These are phyloP conservation scores for Lerema accius DNA, from an alignment of 1,140 invertebrate species.

Conservation along the genomic window DNA sequence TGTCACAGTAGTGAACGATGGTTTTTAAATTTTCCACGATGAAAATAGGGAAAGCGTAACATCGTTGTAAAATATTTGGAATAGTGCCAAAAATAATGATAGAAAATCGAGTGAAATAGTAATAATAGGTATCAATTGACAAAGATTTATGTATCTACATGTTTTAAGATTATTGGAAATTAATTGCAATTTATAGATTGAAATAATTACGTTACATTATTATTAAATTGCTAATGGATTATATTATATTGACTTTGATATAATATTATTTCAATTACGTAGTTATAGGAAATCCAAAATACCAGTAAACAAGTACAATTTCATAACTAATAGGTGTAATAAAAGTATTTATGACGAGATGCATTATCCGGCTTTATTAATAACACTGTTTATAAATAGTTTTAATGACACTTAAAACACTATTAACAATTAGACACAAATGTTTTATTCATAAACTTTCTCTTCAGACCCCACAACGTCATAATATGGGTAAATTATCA, in stretches of 20 bases:
- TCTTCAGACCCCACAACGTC: conserved; percentile 36
- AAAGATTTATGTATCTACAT: conserved; percentile 36
- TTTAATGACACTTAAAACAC: background rate
- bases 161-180: conserved; percentile 44
- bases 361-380: too few species aligned
- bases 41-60: conserved; percentile 81
- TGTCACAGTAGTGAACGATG: conserved; percentile 79
- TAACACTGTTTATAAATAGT: too few species aligned
- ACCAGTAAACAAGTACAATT: too few species aligned
- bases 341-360: too few species aligned
- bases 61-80: conserved; percentile 77
- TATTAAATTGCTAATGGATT: background rate
- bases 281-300: too few species aligned
- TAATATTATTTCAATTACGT: too few species aligned
- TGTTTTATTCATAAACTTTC: conserved; percentile 56
- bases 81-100: conserved; percentile 69
- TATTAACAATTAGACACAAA: too few species aligned
- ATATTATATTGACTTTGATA: too few species aligned
- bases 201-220: background rate
- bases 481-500: conserved; percentile 44
- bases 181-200: background rate
- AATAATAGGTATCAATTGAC: conserved; percentile 52
- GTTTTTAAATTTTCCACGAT: conserved; percentile 80
- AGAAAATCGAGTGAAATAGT: conserved; percentile 68
- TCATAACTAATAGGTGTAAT: too few species aligned